phyloP scores from a whole-genome alignment of 92 coral and sea anemone genomes.

The Palythoa caribaeorum region DNA sequence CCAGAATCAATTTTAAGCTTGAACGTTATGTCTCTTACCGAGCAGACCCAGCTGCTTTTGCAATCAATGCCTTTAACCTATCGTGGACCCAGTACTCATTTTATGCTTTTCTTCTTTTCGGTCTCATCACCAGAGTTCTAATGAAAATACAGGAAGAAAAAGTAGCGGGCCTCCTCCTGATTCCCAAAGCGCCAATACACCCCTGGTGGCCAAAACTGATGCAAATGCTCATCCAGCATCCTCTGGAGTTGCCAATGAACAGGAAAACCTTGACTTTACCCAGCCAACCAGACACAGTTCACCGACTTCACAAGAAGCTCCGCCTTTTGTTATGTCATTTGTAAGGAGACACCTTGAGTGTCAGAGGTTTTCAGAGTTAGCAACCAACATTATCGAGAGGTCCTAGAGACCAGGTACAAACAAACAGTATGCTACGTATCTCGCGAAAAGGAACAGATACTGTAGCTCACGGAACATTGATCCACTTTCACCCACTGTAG shows the following conservation, averaged over 20 bases:
- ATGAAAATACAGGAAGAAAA: too few species aligned
- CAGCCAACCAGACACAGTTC: conserved; percentile 48
- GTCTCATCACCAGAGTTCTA: conserved; percentile 53
- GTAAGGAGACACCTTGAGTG: conserved; percentile 43
- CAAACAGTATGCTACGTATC: conserved; percentile 55
- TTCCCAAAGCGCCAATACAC: conserved; percentile 50
- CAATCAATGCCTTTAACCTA: conserved; percentile 61
- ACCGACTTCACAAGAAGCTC: conserved; percentile 49
- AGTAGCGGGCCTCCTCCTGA: conserved; percentile 18
- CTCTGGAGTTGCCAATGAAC: conserved; percentile 57
- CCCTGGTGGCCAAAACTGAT: conserved; percentile 47
- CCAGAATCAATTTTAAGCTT: conserved; percentile 26
- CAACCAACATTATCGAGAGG: conserved; percentile 49
- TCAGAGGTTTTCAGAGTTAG: conserved; percentile 45
- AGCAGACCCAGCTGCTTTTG: conserved; percentile 62
- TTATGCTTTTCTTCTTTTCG: conserved; percentile 68
- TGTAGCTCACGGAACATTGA: conserved; percentile 41
- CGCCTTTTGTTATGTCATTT: conserved; percentile 21
- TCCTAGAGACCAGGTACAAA: conserved; percentile 53
- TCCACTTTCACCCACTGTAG: conserved; percentile 50
- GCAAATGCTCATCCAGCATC: conserved; percentile 47
- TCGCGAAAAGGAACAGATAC: conserved; percentile 42
- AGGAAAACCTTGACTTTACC: conserved; percentile 45
- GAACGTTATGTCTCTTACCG: conserved; percentile 30
- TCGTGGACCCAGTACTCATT: conserved; percentile 57